Conservation (phyloP, 1,140 invertebrate genomes). For the Sminthurinus signatus region DNA sequence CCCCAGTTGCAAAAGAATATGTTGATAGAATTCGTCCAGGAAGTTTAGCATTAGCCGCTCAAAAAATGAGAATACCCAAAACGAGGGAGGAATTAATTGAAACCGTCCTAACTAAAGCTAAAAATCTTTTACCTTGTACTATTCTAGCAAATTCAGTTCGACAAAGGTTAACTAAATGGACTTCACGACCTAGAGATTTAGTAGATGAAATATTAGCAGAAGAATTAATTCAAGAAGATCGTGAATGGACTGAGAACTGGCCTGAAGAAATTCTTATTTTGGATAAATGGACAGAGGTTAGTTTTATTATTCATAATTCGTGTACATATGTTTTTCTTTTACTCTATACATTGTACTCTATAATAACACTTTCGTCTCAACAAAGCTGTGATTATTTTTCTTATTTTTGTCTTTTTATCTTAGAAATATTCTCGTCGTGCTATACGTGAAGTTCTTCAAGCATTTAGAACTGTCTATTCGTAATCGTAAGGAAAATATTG, state of each 20-base stretch:
- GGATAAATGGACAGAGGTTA: constrained; percentile 7
- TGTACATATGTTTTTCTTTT: too few species aligned
- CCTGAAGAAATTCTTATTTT: constrained; percentile 25
- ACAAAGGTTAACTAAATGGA: constrained; percentile 27
- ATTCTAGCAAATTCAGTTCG: constrained; percentile 3
- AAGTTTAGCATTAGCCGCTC: constrained; percentile 18
- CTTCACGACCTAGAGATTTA: constrained; percentile 21
- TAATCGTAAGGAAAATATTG: too few species aligned
- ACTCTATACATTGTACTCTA: too few species aligned
- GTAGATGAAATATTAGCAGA: constrained; percentile 29
- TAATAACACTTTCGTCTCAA: too few species aligned
- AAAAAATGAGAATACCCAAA: constrained; percentile 15
- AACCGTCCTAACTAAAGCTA: background rate
- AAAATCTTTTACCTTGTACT: constrained; percentile 8
- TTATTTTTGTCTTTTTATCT: too few species aligned
- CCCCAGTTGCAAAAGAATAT: background rate
- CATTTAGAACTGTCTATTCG: too few species aligned
- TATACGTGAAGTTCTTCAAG: too few species aligned
- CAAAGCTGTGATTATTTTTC: too few species aligned
- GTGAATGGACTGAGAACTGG: constrained; percentile 31
- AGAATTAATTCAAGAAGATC: constrained; percentile 30
- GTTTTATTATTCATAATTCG: too few species aligned
- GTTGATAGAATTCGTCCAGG: constrained; percentile 25
- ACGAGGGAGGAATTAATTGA: constrained; percentile 3
- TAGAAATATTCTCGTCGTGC: too few species aligned